Conservation (phyloP, 2,888 invertebrate genomes). For the Metellina segmentata region DNA sequence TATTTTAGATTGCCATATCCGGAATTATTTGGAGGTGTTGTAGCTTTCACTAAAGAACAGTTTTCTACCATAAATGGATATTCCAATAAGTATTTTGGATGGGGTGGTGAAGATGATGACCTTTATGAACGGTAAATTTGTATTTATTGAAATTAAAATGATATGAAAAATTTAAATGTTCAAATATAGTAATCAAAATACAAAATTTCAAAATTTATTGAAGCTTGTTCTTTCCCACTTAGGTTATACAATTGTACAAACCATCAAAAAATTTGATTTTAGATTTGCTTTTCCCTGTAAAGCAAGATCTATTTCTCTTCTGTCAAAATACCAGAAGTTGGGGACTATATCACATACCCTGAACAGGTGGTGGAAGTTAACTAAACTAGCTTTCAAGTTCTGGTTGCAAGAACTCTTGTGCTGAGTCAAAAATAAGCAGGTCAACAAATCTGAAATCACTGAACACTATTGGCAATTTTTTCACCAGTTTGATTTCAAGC, state of each 20-base stretch:
- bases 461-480: too few species aligned
- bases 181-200: neutral
- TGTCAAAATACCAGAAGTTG: too few species aligned
- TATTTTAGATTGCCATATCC: conserved; percentile 79
- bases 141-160: neutral
- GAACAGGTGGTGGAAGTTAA: too few species aligned
- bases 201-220: neutral
- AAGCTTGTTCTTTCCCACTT: neutral
- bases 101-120: conserved; percentile 95
- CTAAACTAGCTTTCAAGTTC: too few species aligned
- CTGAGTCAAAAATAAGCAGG: too few species aligned
- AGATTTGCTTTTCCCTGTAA: too few species aligned
- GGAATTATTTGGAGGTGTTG: conserved; percentile 90
- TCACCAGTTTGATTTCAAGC: too few species aligned
- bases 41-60: conserved; percentile 88
- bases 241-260: too few species aligned
- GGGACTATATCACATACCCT: too few species aligned
- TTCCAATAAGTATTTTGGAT: conserved; percentile 89
- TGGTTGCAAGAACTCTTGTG: too few species aligned
- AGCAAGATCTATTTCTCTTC: too few species aligned
- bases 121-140: conserved; percentile 81
- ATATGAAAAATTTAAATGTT: neutral
- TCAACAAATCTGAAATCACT: too few species aligned
- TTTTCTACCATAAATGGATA: conserved; percentile 86
- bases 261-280: neutral